Evolutionary conservation across 2,888 invertebrate genomes (phyloP).

Genomic region (Andrena marginata): DNA sequence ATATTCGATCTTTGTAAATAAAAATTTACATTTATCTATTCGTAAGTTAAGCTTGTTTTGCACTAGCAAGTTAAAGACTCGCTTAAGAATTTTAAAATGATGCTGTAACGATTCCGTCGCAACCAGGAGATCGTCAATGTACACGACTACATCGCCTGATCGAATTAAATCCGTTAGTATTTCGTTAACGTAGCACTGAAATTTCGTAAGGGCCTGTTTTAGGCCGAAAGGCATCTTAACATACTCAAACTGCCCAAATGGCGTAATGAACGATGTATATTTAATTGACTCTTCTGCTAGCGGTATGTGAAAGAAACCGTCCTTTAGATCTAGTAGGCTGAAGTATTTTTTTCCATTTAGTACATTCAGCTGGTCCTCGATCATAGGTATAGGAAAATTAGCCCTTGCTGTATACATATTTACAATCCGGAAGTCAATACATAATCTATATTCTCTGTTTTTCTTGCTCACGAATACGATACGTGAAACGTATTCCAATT

Average conservation of each 20-base stretch:
- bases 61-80: not conserved
- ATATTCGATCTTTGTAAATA: not conserved
- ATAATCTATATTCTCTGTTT: not conserved
- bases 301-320: slow-evolving; percentile 5
- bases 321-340: not conserved
- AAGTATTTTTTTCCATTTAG: slow-evolving; percentile 8
- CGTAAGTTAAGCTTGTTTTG: not conserved
- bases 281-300: not conserved
- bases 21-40: not conserved
- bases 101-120: too few species aligned
- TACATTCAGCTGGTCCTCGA: not conserved
- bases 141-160: too few species aligned
- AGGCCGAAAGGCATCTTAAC: not conserved
- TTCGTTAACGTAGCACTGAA: too few species aligned
- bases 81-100: not conserved
- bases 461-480: not conserved
- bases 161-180: too few species aligned
- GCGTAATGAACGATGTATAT: slow-evolving; percentile 14
- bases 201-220: too few species aligned
- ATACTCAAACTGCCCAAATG: slow-evolving; percentile 12
- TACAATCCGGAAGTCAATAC: not conserved
- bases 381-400: slow-evolving; percentile 2
- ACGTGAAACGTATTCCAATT: not conserved
- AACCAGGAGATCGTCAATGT: too few species aligned
- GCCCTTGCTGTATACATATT: not conserved